phyloP scores from a whole-genome alignment of 2,113 vertebrate genomes.

The Clarias batrachus region DNA sequence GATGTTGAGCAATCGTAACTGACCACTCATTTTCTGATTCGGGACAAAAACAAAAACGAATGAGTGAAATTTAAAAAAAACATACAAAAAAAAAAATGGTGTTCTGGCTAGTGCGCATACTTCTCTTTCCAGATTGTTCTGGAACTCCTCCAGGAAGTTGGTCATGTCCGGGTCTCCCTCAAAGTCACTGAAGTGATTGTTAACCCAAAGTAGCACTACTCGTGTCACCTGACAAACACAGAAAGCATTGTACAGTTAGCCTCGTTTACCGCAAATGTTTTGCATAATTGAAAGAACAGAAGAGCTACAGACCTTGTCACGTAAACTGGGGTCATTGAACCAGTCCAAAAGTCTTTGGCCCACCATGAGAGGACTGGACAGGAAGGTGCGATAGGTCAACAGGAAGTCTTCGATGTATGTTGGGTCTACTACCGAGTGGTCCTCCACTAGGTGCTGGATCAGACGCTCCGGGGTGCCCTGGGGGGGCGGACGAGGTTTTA shows the following conservation, averaged over 20 bases:
- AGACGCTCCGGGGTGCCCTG: constrained; percentile 94
- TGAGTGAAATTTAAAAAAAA: background rate
- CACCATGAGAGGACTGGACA: constrained; percentile 96
- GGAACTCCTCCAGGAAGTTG: constrained; percentile 95
- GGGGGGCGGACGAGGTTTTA: background rate
- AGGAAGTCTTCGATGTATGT: constrained; percentile 98
- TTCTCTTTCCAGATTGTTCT: constrained; percentile 96
- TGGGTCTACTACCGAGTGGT: constrained; percentile 96
- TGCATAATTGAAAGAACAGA: background rate
- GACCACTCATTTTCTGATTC: constrained; percentile 95
- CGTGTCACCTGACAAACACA: constrained; percentile 84
- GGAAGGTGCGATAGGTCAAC: constrained; percentile 94
- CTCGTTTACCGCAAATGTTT: background rate
- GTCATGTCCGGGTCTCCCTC: constrained; percentile 97
- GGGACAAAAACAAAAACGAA: background rate
- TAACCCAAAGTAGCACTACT: constrained; percentile 98
- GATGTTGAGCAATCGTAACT: constrained; percentile 95
- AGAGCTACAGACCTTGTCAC: constrained; percentile 87
- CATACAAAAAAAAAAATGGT: too few relatives aligned
- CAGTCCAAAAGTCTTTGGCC: constrained; percentile 97
- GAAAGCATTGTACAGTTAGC: background rate
- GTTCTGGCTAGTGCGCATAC: constrained; percentile 61
- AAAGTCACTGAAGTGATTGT: constrained; percentile 99
- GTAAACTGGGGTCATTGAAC: constrained; percentile 98
- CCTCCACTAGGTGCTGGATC: constrained; percentile 98